Percentiles rank a stretch among this genome's conserved stretches.
Conservation (phyloP, 2,113 vertebrate genomes). For the Clarias gariepinus region DNA sequence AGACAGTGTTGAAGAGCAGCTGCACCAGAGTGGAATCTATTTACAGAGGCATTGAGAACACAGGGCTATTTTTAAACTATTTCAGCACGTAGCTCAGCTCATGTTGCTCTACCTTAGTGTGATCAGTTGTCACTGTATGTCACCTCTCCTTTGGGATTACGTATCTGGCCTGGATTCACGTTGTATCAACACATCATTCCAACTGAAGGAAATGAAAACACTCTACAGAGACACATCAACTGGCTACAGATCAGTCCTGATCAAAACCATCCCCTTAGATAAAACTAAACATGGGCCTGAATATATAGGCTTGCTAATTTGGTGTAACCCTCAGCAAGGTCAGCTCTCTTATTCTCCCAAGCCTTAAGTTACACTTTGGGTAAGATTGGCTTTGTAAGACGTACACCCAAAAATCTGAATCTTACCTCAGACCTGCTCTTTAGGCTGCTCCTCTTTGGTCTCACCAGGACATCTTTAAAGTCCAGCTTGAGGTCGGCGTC, state of each 20-base stretch:
- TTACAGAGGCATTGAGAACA: constrained; percentile 46
- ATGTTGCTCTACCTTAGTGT: constrained; percentile 54
- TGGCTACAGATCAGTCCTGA: neutral
- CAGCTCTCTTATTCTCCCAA: constrained; percentile 25
- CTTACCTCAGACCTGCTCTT: constrained; percentile 93
- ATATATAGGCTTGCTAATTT: neutral
- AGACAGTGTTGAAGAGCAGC: constrained; percentile 23
- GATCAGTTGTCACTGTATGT: constrained; percentile 21
- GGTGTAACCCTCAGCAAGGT: constrained; percentile 45
- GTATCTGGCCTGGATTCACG: constrained; percentile 16
- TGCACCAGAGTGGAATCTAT: constrained; percentile 55
- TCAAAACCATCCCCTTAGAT: neutral
- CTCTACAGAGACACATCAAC: neutral
- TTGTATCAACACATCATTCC: constrained; percentile 14
- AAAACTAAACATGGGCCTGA: constrained; percentile 8
- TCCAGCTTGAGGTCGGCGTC: constrained; percentile 96
- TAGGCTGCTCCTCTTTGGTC: constrained; percentile 96
- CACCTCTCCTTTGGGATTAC: neutral
- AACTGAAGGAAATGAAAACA: neutral
- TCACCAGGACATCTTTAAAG: constrained; percentile 96
- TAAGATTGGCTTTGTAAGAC: neutral
- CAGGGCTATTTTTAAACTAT: constrained; percentile 72
- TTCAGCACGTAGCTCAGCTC: constrained; percentile 60
- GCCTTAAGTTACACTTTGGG: neutral
- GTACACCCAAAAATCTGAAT: constrained; percentile 36